Percentiles rank a stretch among this genome's conserved stretches.
phyloP scores from a whole-genome alignment of 2,113 vertebrate species.

The Scalopus aquaticus region DNA sequence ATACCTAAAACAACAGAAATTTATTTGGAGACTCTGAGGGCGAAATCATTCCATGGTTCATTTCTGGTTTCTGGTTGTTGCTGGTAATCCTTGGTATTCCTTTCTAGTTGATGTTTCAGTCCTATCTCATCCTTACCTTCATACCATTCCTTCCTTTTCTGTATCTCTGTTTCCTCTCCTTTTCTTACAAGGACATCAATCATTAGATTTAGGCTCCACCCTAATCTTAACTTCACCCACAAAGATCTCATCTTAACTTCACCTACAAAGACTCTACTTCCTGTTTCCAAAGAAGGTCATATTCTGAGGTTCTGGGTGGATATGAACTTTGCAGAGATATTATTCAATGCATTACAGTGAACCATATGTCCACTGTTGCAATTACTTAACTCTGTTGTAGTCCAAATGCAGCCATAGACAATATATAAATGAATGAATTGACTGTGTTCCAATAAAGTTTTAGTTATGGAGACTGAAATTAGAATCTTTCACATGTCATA shows the following conservation, averaged over 20 bases:
- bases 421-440: neutral
- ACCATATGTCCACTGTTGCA: neutral
- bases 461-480: neutral
- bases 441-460: neutral
- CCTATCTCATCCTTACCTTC: neutral
- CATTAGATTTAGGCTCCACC: neutral
- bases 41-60: neutral
- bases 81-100: neutral
- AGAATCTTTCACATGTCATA: conserved; percentile 5
- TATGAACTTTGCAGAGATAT: neutral
- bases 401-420: neutral
- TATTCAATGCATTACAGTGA: neutral
- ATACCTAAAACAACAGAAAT: neutral
- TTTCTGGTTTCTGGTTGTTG: neutral
- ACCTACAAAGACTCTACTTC: neutral
- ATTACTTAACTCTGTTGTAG: neutral
- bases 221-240: neutral
- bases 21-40: neutral
- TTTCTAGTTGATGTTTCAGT: neutral
- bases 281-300: neutral
- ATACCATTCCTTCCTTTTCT: neutral
- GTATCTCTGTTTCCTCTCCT: neutral
- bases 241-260: neutral
- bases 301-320: neutral
- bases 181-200: neutral